A percentile compares a stretch with the other conserved stretches of the same genome.
Conservation (phyloP, 2,113 vertebrate species). For the Hippocampus comes region DNA sequence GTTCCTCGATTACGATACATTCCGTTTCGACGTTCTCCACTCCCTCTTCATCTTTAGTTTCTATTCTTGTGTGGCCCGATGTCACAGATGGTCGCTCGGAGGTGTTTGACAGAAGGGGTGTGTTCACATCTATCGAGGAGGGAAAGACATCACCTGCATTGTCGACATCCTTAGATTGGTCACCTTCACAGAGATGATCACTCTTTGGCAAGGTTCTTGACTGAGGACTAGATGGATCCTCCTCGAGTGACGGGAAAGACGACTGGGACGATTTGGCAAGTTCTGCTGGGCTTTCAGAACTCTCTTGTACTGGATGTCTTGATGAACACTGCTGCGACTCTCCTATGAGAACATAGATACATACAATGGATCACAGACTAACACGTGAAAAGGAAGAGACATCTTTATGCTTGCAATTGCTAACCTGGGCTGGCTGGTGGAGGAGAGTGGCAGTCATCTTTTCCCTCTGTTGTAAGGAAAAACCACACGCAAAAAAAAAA, state of each 20-base stretch:
- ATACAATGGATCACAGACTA: background rate
- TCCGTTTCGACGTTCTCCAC: background rate
- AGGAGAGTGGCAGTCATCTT: constrained; percentile 43
- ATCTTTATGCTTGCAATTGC: background rate
- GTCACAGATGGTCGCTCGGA: constrained; percentile 4
- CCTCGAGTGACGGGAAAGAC: background rate
- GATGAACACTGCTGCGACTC: constrained; percentile 4
- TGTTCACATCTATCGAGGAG: background rate
- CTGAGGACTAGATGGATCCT: background rate
- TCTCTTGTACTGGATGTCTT: constrained; percentile 5
- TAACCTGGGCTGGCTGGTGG: constrained; percentile 17
- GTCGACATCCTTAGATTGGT: constrained; percentile 12
- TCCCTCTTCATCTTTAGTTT: background rate
- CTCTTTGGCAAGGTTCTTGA: constrained; percentile 3
- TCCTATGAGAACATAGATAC: constrained; percentile 10
- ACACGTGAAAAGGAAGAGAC: background rate
- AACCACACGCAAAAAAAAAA: too few relatives aligned
- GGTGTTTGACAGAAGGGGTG: background rate
- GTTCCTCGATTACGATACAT: constrained; percentile 16
- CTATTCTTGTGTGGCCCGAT: background rate
- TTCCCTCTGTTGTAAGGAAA: constrained; percentile 43
- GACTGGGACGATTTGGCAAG: constrained; percentile 4
- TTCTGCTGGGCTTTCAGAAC: background rate
- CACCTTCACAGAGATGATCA: constrained; percentile 4
- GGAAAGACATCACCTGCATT: constrained; percentile 1